Evolutionary conservation across 1,140 invertebrate species (phyloP), one percentile per base, ranked within the genome.

Genomic region (Triops longicaudatus): DNA sequence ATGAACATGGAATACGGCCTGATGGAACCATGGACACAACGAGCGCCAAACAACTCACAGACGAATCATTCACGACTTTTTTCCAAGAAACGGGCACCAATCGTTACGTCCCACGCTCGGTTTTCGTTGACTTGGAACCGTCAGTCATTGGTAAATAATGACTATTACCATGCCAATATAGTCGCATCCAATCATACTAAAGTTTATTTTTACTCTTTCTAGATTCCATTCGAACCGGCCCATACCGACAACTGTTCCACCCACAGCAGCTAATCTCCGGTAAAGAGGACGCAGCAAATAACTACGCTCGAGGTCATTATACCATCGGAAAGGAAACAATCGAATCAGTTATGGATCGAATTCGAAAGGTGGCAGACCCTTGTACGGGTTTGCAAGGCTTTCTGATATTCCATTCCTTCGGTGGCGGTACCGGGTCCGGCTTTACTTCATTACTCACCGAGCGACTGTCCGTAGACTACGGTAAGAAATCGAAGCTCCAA

Each of bases 381-480:
- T 92, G 92, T 82, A 93, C 91, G 14, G 92, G 91, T 44, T 86
- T 93, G 1, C 91, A 93, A 85, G 91, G 91, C 63, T 95, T 95
- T 84, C 85, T 95, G 17, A 90, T 95, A 74, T 94, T 94, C 86
- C 92, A 93, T 84, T 92, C 90, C 43, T 94, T 94, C 79, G 94
- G 93, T 71, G 94, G 94, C 26, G 92, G 92, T 73, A 94, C 92
- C 80, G 92, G 92, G 4, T 93, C 92, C 14, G 92, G 92, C 1
- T 94, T 94, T 83, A 91, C 91, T 0, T 92, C 91, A 14, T 84
- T 94, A 71, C 85, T 94, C 73, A 93, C 93, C 91, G 91, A 93
- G 84, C 85, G 91, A 42, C 85, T 94, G 2, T 90, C 89, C 17
- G 90, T 92, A 1, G 92, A 95, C 80, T 92, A 91, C 84, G 90